These are phyloP conservation scores for Zoanthus sociatus DNA, from an alignment of 92 coral and sea anemone genomes.

Conservation along the genomic window DNA sequence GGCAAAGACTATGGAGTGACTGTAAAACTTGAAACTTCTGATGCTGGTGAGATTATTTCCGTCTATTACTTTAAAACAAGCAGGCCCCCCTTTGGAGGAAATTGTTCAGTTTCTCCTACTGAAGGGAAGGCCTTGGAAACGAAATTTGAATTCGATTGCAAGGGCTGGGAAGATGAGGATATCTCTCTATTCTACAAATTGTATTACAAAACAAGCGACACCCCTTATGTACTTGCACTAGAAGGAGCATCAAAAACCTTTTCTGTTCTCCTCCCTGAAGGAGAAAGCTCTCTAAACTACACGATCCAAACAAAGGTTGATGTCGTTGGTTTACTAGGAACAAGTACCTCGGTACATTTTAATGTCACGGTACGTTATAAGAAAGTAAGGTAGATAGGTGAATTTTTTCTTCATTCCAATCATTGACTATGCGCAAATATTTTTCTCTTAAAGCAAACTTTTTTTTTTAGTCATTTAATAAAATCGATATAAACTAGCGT, in stretches of 20 bases:
- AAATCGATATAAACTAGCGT: too few species aligned
- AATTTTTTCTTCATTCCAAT: too few species aligned
- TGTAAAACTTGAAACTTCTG: neutral
- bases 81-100: constrained; percentile 70
- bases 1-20: constrained; percentile 5
- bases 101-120: constrained; percentile 64
- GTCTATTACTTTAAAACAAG: constrained; percentile 36
- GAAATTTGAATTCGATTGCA: constrained; percentile 66
- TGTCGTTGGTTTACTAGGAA: neutral
- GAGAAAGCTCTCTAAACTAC: constrained; percentile 4
- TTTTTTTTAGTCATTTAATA: too few species aligned
- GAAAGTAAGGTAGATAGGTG: neutral
- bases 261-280: constrained; percentile 23
- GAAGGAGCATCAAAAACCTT: neutral
- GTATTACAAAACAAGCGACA: constrained; percentile 54
- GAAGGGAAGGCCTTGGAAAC: constrained; percentile 70
- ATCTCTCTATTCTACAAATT: constrained; percentile 71
- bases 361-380: neutral
- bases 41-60: neutral
- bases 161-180: constrained; percentile 79
- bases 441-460: too few species aligned
- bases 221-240: constrained; percentile 8
- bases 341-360: neutral
- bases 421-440: too few species aligned
- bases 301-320: neutral